These are phyloP conservation scores for Eupeodes latifasciatus DNA, from an alignment of 2,888 invertebrate species.

Conservation along the genomic window DNA sequence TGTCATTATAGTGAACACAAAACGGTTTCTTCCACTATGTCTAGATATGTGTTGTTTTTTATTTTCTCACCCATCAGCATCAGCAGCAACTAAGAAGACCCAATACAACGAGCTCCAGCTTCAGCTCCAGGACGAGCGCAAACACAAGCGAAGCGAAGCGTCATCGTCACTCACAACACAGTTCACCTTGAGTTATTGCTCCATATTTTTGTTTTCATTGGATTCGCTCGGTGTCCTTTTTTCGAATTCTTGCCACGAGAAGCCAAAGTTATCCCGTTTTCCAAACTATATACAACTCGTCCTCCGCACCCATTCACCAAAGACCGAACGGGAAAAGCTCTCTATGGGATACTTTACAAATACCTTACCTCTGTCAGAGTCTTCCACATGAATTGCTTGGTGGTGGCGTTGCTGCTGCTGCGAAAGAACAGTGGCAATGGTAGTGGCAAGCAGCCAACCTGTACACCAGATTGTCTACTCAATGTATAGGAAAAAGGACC, in stretches of 20 bases:
- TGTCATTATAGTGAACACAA: slow-evolving; percentile 26
- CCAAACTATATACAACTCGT: not conserved
- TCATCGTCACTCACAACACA: slow-evolving; percentile 71
- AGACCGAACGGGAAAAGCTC: slow-evolving; percentile 16
- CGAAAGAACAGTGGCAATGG: slow-evolving; percentile 63
- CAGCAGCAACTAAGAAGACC: not conserved
- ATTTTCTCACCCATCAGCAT: slow-evolving; percentile 6
- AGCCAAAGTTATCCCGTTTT: slow-evolving; percentile 23
- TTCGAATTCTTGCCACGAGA: slow-evolving; percentile 42
- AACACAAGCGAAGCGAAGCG: slow-evolving; percentile 28
- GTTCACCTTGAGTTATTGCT: slow-evolving; percentile 76
- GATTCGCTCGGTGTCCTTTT: slow-evolving; percentile 64
- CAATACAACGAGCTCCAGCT: not conserved
- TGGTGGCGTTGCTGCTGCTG: slow-evolving; percentile 49
- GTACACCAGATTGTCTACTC: slow-evolving; percentile 69
- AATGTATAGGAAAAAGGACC: slow-evolving; percentile 43
- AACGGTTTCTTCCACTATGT: slow-evolving; percentile 35
- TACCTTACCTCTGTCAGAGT: not conserved
- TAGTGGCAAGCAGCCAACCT: slow-evolving; percentile 70
- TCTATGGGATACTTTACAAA: slow-evolving; percentile 48
- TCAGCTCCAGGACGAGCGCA: not conserved
- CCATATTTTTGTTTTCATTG: slow-evolving; percentile 75
- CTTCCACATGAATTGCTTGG: slow-evolving; percentile 70
- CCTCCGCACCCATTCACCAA: not conserved
- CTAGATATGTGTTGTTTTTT: slow-evolving; percentile 4